phyloP scores from a whole-genome alignment of 2,113 vertebrate genomes.

The Amia ocellicauda region DNA sequence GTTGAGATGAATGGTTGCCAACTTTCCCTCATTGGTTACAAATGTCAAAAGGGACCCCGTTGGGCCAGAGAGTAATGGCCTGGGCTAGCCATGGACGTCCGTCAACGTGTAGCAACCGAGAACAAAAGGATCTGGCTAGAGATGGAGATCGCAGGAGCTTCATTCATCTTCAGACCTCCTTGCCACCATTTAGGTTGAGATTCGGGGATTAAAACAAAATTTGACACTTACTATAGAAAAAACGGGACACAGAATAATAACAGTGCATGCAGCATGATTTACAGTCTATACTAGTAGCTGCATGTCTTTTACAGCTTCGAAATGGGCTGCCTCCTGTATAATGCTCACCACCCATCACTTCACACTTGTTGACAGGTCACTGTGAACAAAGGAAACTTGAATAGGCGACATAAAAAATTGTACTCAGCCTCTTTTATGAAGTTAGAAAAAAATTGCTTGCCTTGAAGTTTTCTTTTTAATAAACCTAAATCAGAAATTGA shows the following conservation, averaged over 20 bases:
- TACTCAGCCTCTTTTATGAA: constrained; percentile 26
- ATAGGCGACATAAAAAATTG: constrained; percentile 28
- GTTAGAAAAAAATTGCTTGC: constrained; percentile 39
- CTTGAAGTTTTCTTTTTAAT: constrained; percentile 53
- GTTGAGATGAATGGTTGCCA: too few species aligned
- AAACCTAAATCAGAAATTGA: constrained; percentile 50
- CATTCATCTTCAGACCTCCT: too few species aligned
- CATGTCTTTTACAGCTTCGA: constrained; percentile 22
- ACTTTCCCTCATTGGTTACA: too few species aligned
- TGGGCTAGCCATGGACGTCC: too few species aligned
- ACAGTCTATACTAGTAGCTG: constrained; percentile 11
- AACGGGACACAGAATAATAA: neutral
- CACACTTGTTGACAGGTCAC: constrained; percentile 24
- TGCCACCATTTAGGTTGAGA: too few species aligned
- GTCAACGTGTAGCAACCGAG: too few species aligned
- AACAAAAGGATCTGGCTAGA: too few species aligned
- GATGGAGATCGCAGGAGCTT: too few species aligned
- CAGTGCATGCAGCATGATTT: constrained; percentile 15
- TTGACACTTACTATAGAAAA: too few species aligned
- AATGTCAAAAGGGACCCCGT: too few species aligned
- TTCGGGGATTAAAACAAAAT: too few species aligned
- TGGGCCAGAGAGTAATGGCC: too few species aligned
- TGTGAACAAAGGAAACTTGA: constrained; percentile 10
- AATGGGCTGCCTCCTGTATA: constrained; percentile 23
- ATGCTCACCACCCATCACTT: constrained; percentile 27